Evolutionary conservation across 2,888 invertebrate genomes (phyloP), one percentile per base, ranked within the genome.

Genomic region (Drosophila mimica): DNA sequence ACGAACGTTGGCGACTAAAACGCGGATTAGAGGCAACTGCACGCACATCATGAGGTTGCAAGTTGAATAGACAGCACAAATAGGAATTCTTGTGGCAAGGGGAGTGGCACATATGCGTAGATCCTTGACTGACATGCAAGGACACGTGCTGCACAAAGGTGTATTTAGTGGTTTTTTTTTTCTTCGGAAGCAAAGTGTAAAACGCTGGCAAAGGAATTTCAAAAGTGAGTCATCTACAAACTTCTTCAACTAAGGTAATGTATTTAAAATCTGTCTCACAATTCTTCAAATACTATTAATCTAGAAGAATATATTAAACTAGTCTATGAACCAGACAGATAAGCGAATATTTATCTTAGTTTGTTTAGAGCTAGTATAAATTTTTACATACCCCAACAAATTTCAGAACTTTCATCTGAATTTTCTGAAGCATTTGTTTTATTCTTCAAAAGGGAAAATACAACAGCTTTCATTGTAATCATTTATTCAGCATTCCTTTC

Each of bases 1-100:
- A 67, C 52, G 33, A 38, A 70, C 60, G 61, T 59, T 63, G 67
- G 69, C 67, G 70, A 78, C 90, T 90, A 86, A 86, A 90, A 83
- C 90, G 83, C 87, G 90, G 86, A 87, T 87, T 87, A 87, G 85
- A 70, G 75, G 56, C 74, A 87, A 87, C 74, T 87, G 90, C 86
- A 87, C 86, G 86, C 90, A 87, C 86, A 80, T 68, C 77, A 71
- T 82, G 82, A 87, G 63, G 54, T 68, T 79, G 89, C 81, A 78
- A 73, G 43, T 69, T 79, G 54, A 40, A 30, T n/a, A 58, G 20
- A 20, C n/a, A 28, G 28, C 25, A 28, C n/a, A 15, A 28, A 13
- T n/a, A 25, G 53, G 15, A 38, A 28, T 33, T 36, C 43, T 40
- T 51, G 49, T 40, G 52, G 63, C 53, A 56, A 28, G 56, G 56